Evolutionary conservation across 2,113 vertebrate genomes (phyloP).

Genomic region (Perognathus longimembris): DNA sequence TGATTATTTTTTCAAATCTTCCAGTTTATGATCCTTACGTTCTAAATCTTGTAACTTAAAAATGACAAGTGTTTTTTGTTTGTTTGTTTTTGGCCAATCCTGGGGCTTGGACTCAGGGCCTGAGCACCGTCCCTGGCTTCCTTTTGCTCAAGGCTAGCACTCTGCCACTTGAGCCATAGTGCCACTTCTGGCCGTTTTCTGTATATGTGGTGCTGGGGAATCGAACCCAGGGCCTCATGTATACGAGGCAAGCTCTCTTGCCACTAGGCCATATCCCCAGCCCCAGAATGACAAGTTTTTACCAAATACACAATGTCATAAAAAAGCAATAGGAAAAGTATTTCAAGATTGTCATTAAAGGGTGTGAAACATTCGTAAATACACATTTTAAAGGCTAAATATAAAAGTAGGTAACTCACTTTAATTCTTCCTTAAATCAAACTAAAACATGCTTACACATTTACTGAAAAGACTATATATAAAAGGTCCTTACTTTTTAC

Average conservation of each 20-base stretch:
- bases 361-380: too few relatives aligned
- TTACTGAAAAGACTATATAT: not conserved
- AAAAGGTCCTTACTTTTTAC: not conserved
- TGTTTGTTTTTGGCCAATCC: too few relatives aligned
- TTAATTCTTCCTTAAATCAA: not conserved
- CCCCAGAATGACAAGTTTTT: constrained; percentile 8
- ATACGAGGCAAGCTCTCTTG: too few relatives aligned
- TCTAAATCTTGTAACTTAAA: constrained; percentile 36
- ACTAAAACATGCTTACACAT: not conserved
- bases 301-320: constrained; percentile 45
- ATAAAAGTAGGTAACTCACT: constrained; percentile 54
- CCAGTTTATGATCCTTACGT: not conserved
- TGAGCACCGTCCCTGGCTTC: too few relatives aligned
- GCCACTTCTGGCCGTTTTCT: too few relatives aligned
- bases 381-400: not conserved
- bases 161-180: too few relatives aligned
- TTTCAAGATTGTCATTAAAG: too few relatives aligned
- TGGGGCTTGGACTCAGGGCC: too few relatives aligned
- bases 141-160: too few relatives aligned
- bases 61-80: constrained; percentile 6
- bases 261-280: too few relatives aligned
- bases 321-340: not conserved
- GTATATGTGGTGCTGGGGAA: too few relatives aligned
- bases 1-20: not conserved
- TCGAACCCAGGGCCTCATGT: too few relatives aligned